Percentiles rank a stretch among this genome's conserved stretches.
Evolutionary conservation across 2,113 vertebrate species (phyloP).

Genomic region (Machaerirhynchus nigripectus): DNA sequence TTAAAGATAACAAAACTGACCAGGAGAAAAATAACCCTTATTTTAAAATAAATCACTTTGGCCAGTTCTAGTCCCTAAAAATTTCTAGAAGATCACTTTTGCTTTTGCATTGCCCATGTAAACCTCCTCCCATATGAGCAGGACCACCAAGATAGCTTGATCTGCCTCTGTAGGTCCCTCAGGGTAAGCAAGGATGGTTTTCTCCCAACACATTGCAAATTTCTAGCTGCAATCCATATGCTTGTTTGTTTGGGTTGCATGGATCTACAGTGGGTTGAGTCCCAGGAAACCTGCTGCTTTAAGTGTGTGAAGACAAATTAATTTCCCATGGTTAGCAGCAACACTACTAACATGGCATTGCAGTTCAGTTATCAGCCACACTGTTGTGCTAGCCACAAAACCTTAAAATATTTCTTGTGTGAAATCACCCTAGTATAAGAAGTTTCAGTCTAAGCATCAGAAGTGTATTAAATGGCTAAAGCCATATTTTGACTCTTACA

Average conservation of each 20-base stretch:
- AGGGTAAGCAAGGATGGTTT: background rate
- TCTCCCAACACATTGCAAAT: background rate
- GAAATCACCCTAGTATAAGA: background rate
- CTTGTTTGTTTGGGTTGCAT: background rate
- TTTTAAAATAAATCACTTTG: background rate
- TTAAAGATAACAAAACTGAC: background rate
- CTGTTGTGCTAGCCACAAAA: background rate
- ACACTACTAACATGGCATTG: background rate
- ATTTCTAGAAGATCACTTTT: background rate
- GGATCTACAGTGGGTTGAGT: background rate
- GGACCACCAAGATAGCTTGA: background rate
- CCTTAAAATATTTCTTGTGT: background rate
- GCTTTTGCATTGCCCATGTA: background rate
- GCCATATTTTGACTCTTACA: background rate
- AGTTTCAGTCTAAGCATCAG: background rate
- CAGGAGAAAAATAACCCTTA: background rate
- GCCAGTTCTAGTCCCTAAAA: background rate
- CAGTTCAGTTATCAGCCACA: background rate
- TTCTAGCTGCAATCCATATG: background rate
- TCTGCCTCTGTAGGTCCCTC: background rate
- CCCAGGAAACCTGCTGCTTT: background rate
- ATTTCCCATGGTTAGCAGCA: background rate
- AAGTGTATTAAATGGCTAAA: background rate
- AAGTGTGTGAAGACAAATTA: background rate
- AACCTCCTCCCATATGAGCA: background rate